Conservation (phyloP, 2,888 invertebrate species). For the Mimumesa dahlbomi region DNA sequence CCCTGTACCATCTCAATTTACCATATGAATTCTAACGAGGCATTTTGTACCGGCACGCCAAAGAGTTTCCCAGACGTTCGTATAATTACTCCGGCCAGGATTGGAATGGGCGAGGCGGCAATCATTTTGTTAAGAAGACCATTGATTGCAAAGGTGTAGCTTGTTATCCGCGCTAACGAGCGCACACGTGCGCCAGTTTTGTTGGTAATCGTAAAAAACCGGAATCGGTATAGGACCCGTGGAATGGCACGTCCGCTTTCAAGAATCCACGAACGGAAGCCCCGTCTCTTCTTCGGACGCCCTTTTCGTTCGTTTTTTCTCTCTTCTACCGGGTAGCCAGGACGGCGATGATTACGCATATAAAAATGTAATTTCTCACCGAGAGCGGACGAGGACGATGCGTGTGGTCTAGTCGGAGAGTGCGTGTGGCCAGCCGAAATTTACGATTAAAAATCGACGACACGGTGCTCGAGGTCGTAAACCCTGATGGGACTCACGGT, state of each 20-base stretch:
- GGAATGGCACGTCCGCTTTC: slow-evolving; percentile 25
- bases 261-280: slow-evolving; percentile 31
- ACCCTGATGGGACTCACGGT: slow-evolving; percentile 36
- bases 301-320: background rate
- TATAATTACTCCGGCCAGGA: slow-evolving; percentile 31
- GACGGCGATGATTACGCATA: slow-evolving; percentile 67
- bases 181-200: slow-evolving; percentile 48
- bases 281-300: background rate
- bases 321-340: slow-evolving; percentile 18
- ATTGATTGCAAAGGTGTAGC: slow-evolving; percentile 49
- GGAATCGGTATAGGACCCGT: slow-evolving; percentile 38
- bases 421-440: slow-evolving; percentile 61
- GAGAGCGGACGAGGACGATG: slow-evolving; percentile 42
- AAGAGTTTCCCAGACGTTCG: background rate
- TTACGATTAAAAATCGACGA: slow-evolving; percentile 69
- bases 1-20: too few species aligned
- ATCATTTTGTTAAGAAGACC: slow-evolving; percentile 32
- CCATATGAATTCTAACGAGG: background rate
- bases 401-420: slow-evolving; percentile 68
- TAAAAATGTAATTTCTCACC: slow-evolving; percentile 74
- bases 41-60: background rate
- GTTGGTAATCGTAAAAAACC: slow-evolving; percentile 63
- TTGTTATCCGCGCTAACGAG: slow-evolving; percentile 60
- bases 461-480: slow-evolving; percentile 55
- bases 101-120: slow-evolving; percentile 3